Conservation (phyloP, 2,888 invertebrate species). For the Dichetophora obliterata region DNA sequence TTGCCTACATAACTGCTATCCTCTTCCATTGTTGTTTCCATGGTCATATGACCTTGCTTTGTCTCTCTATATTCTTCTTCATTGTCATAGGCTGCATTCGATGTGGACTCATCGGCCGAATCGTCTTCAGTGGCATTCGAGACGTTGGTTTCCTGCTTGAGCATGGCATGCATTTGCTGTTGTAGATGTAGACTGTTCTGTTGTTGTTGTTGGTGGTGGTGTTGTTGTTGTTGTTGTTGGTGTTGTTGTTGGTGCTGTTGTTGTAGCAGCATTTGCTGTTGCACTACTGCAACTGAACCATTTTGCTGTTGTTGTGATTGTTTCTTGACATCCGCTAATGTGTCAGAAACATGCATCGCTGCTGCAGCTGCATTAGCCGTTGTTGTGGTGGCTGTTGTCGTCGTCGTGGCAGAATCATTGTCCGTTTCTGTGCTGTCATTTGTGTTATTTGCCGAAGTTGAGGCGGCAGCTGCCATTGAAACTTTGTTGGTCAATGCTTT, state of each 20-base stretch:
- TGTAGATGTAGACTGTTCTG: conserved; percentile 45
- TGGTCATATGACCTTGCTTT: conserved; percentile 39
- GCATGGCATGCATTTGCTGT: conserved; percentile 26
- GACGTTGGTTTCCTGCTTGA: conserved; percentile 32
- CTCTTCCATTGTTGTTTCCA: conserved; percentile 62
- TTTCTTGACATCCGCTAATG: conserved; percentile 23
- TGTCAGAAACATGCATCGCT: neutral
- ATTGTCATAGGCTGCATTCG: conserved; percentile 61
- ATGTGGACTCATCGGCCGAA: conserved; percentile 63
- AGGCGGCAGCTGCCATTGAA: conserved; percentile 20
- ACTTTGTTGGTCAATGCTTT: conserved; percentile 58
- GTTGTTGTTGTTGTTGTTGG: conserved; percentile 48
- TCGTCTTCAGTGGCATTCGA: conserved; percentile 61
- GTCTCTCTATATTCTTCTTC: conserved; percentile 41
- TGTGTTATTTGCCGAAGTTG: conserved; percentile 21
- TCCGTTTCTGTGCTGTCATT: conserved; percentile 58
- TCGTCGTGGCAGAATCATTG: conserved; percentile 59
- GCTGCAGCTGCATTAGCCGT: conserved; percentile 38
- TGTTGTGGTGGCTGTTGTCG: conserved; percentile 56
- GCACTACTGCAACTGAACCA: conserved; percentile 39
- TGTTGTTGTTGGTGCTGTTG: conserved; percentile 47
- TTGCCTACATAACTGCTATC: conserved; percentile 64
- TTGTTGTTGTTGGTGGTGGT: conserved; percentile 47
- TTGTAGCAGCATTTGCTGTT: conserved; percentile 41
- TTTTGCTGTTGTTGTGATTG: conserved; percentile 4